Evolutionary conservation across 2,797 vertebrate species (phyloP).

Genomic region (Clarias platycephalus): DNA sequence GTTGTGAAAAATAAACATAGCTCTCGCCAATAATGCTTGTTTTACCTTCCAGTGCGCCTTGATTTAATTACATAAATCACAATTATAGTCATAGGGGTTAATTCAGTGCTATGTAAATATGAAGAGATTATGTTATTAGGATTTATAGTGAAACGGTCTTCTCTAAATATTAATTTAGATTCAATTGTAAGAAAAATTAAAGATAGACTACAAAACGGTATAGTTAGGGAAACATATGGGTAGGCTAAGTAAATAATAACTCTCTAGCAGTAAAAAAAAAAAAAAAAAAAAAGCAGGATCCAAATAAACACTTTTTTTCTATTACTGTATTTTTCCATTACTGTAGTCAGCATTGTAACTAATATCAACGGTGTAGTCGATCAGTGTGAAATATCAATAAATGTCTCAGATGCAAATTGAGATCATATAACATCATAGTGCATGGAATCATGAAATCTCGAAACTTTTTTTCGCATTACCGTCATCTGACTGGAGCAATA

Average conservation of each 20-base stretch:
- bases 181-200: background rate
- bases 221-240: background rate
- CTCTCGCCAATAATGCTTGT: background rate
- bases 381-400: background rate
- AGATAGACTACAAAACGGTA: background rate
- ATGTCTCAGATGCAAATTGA: background rate
- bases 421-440: background rate
- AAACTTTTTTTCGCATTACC: background rate
- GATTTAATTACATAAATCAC: background rate
- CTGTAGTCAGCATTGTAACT: background rate
- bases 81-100: background rate
- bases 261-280: background rate
- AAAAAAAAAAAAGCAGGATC: too few relatives aligned
- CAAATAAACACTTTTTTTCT: background rate
- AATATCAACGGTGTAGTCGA: too few relatives aligned
- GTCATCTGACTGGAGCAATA: conserved; percentile 40
- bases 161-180: background rate
- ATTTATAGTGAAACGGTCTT: background rate
- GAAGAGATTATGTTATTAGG: background rate
- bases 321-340: background rate
- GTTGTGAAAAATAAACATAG: background rate
- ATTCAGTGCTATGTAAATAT: background rate
- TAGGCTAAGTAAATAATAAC: background rate
- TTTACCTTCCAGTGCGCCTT: background rate
- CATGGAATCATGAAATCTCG: conserved; percentile 2